phyloP scores from a whole-genome alignment of 2,888 invertebrate species.

The Drosophila pegasa region DNA sequence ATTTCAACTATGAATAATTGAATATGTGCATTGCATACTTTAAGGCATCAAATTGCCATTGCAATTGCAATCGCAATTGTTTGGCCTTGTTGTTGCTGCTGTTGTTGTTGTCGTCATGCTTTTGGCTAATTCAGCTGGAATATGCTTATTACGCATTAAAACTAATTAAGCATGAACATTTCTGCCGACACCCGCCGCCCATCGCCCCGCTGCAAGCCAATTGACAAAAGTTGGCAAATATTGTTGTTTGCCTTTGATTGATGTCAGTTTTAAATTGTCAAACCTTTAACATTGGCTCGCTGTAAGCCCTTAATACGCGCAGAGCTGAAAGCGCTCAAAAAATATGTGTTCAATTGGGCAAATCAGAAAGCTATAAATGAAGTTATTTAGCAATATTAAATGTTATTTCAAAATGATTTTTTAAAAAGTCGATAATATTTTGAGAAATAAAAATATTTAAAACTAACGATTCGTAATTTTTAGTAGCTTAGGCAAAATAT shows the following conservation, averaged over 20 bases:
- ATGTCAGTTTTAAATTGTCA: constrained; percentile 36
- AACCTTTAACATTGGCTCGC: constrained; percentile 4
- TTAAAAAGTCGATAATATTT: too few species aligned
- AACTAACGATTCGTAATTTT: too few species aligned
- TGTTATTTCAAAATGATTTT: too few species aligned
- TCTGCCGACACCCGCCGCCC: constrained; percentile 36
- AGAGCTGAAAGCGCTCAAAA: background rate
- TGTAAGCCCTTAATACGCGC: background rate
- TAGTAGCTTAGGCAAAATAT: too few species aligned
- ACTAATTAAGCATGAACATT: constrained; percentile 73
- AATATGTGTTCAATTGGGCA: background rate
- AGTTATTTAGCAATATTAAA: too few species aligned
- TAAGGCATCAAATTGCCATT: constrained; percentile 68
- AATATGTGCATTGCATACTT: constrained; percentile 76
- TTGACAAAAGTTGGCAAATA: constrained; percentile 35
- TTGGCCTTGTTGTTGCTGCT: constrained; percentile 23
- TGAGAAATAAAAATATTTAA: too few species aligned
- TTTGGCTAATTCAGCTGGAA: constrained; percentile 70
- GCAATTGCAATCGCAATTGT: constrained; percentile 61
- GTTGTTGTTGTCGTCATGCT: constrained; percentile 36
- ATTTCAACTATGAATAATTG: constrained; percentile 76
- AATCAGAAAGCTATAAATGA: background rate
- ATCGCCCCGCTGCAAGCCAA: constrained; percentile 10
- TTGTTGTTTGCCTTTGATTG: constrained; percentile 36
- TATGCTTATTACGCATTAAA: constrained; percentile 78